A percentile compares a stretch with the other conserved stretches of the same genome.
Evolutionary conservation across 2,797 vertebrate species (phyloP).

Genomic region (Channallabes apus): DNA sequence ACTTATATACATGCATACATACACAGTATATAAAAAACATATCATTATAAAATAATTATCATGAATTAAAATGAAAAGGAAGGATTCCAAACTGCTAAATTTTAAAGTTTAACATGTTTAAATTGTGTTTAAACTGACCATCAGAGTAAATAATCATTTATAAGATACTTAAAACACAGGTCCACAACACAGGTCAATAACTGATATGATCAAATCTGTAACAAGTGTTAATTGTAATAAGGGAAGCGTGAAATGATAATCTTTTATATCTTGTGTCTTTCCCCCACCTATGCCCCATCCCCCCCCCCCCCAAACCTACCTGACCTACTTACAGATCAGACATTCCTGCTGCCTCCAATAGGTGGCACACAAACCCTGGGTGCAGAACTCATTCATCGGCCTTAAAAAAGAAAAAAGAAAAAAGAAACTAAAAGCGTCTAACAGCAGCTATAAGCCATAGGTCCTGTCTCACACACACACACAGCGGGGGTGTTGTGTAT

Average conservation of each 20-base stretch:
- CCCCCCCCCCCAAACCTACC: slow-evolving; percentile 21
- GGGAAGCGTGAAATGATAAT: slow-evolving; percentile 11
- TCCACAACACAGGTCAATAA: background rate
- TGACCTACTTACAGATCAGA: slow-evolving; percentile 65
- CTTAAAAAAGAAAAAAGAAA: background rate
- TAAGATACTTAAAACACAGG: background rate
- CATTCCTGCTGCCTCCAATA: slow-evolving; percentile 55
- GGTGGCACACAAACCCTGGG: slow-evolving; percentile 66
- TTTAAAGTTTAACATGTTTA: background rate
- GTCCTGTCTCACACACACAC: background rate
- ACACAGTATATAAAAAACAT: too few species aligned
- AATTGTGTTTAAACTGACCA: background rate
- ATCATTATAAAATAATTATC: too few species aligned
- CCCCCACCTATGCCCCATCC: slow-evolving; percentile 24
- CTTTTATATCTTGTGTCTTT: background rate
- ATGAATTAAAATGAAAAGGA: background rate
- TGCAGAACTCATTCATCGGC: slow-evolving; percentile 20
- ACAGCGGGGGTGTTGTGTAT: background rate
- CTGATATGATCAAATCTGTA: background rate
- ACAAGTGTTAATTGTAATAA: background rate
- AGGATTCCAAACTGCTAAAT: background rate
- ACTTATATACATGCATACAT: too few species aligned
- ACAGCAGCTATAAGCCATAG: background rate
- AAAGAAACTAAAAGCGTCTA: background rate
- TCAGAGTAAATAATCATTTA: background rate